Base-by-base conservation (phyloP, 1,140 invertebrate genomes). In the Harpegnathos saltator region DNA sequence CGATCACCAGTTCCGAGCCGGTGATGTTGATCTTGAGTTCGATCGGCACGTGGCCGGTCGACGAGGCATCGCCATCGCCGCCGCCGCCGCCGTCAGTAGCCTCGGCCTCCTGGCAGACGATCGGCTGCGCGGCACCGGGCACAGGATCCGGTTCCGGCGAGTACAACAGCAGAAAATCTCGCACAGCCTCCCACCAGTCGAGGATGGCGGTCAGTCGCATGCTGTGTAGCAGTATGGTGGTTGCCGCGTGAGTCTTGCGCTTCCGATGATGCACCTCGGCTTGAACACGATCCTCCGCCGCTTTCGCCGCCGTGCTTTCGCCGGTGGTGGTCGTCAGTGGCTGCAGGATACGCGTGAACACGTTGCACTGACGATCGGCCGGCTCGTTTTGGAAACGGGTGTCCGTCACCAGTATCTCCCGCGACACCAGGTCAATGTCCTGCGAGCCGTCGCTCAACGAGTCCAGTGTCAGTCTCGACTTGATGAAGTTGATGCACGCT, bases 1-100 rank as follows among this genome's bases (percentile, higher is more conserved):
- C 97, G 5, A 99, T 94, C 26, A 99, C 98, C 29, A 99, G 94
- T 94, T 99, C 98, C 1, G 98, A 99, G 92, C 99, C 98, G 0
- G 98, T 98, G 3, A 99, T 97, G 94, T 99, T 99, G 4, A 99
- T 94, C 93, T 99, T 98, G 19, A 99, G 93, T 93, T 99, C 98
- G 91, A 98, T 96, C 7, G 96, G 96, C 1, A 95, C n/a, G n/a
- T n/a, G 54, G 68, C 26, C 59, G 14, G 68, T 56, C 0, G 22
- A 33, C 26, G 22, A n/a, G n/a, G n/a, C n/a, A n/a, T n/a, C n/a
- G n/a, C n/a, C n/a, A n/a, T n/a, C n/a, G n/a, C n/a, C n/a, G n/a
- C n/a, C n/a, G n/a, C n/a, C n/a, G n/a, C n/a, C 56, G 12, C 24
- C 69, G 0, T 75, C 62, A 7, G 63, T 26, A n/a, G 56, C 82